Evolutionary conservation across 2,888 invertebrate genomes (phyloP), one percentile per base, ranked within the genome.

Genomic region (Diarsia dahlii): DNA sequence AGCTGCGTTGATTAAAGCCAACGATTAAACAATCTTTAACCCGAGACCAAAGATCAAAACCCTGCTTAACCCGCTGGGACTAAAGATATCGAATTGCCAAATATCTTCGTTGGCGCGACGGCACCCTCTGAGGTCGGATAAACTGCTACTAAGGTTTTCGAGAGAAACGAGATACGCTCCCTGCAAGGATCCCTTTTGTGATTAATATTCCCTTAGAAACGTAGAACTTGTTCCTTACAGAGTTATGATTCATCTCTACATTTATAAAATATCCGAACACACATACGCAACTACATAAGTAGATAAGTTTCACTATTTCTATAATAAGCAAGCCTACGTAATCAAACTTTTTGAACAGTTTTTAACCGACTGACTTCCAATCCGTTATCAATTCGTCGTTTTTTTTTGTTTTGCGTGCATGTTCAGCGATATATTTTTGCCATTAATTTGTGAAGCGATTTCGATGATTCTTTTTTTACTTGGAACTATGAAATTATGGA

Each of bases 21-120:
- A 84, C 89, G 84, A 87, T 93, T 92, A 92, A 92, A 91, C 90
- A 91, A 91, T 91, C 90, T 91, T 91, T 90, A 90, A 91, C 88
- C 89, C 89, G 86, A 91, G 89, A 88, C 90, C 66, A 87, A 88
- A 90, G 90, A 92, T 92, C 90, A 91, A 91, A 92, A 89, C 88
- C 90, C 88, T 89, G 84, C 85, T 84, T 88, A 88, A 90, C 88
- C 92, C 91, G 90, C 87, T 83, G 90, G 89, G 88, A 89, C 85
- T 88, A 84, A 87, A 89, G 89, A 91, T 91, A 93, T 93, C 88
- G 89, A 90, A 91, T 92, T 91, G 89, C 89, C 88, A 84, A 87
- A 91, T 91, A 91, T 91, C 89, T 91, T 88, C 84, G 82, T 82
- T 79, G 87, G 82, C 81, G 84, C 82, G 80, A 80, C 82, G 80